Evolutionary conservation across 2,113 vertebrate genomes (phyloP), one percentile per base, ranked within the genome.

Genomic region (Symphodus melops): DNA sequence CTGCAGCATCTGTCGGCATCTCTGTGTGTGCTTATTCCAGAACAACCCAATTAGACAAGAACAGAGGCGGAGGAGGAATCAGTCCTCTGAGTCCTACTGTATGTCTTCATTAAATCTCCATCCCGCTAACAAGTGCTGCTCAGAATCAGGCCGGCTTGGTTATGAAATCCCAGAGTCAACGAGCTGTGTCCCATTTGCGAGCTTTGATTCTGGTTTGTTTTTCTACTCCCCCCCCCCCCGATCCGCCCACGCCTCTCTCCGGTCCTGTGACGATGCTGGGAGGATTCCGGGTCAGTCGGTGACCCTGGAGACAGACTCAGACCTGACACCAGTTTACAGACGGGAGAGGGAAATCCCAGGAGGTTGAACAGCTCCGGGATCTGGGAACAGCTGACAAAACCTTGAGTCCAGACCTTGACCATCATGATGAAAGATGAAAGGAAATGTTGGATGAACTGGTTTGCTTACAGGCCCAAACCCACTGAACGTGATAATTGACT

Each of bases 21-120:
- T 68, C 58, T 55, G 17, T 39, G 8, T 46, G 54, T 14, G 41
- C 20, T 53, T 44, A 57, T 61, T 56, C 59, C 66, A 65, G 37
- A 80, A 65, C 57, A 77, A 76, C 42, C 82, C 76, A 85, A 83
- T 87, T 89, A 83, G 62, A 16, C 52, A 42, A 25, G 39, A 70
- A 75, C 52, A 37, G 69, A 83, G 60, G 71, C 53, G 6, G 58
- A 63, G 77, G 67, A 56, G 60, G 49, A 62, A 67, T 66, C 49
- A 28, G 44, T 53, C 68, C 33, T 51, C 72, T 21, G 75, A 75
- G 71, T 36, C 42, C 20, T 1, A 0, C 67, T 54, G 63, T 51
- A 57, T 11, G 68, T 63, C 70, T 84, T 90, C 82, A 81, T 84
- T 75, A 73, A 78, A 65, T 39, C 72, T 53, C 36, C 37, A 36